Conservation (phyloP, 2,797 vertebrate genomes). For the Crypturellus tataupa region DNA sequence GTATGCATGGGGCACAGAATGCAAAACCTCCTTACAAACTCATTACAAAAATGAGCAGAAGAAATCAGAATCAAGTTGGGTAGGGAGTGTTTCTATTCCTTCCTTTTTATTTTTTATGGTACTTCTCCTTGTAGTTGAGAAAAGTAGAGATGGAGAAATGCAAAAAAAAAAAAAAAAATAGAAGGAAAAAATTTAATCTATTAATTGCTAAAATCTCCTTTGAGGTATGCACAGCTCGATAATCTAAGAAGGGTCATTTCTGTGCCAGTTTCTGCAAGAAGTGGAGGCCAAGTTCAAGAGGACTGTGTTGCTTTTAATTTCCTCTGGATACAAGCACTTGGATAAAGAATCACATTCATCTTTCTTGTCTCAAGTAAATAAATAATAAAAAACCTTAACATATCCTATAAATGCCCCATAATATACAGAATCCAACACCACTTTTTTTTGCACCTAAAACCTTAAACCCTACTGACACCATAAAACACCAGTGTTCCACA, state of each 20-base stretch:
- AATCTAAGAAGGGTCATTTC: slow-evolving; percentile 24
- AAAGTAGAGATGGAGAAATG: background rate
- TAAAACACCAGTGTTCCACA: slow-evolving; percentile 29
- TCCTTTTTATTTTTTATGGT: background rate
- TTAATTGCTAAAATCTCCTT: background rate
- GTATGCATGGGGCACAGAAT: background rate
- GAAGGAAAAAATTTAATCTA: background rate
- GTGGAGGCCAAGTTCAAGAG: slow-evolving; percentile 20
- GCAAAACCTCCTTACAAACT: no score
- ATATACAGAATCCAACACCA: background rate
- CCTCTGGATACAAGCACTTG: background rate
- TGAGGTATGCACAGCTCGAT: background rate
- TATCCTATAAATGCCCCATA: slow-evolving; percentile 33
- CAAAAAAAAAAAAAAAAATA: background rate
- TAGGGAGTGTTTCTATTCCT: background rate
- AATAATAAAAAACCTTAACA: background rate
- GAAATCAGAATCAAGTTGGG: background rate
- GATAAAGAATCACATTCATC: slow-evolving; percentile 23
- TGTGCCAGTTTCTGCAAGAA: slow-evolving; percentile 1
- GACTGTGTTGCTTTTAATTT: slow-evolving; percentile 21
- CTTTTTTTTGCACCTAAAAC: slow-evolving; percentile 24
- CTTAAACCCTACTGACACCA: slow-evolving; percentile 49
- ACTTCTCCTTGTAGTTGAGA: background rate
- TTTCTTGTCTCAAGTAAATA: slow-evolving; percentile 50
- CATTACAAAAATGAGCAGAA: background rate